Conservation (phyloP, 2,888 invertebrate genomes). For the Sepioteuthis lessoniana region DNA sequence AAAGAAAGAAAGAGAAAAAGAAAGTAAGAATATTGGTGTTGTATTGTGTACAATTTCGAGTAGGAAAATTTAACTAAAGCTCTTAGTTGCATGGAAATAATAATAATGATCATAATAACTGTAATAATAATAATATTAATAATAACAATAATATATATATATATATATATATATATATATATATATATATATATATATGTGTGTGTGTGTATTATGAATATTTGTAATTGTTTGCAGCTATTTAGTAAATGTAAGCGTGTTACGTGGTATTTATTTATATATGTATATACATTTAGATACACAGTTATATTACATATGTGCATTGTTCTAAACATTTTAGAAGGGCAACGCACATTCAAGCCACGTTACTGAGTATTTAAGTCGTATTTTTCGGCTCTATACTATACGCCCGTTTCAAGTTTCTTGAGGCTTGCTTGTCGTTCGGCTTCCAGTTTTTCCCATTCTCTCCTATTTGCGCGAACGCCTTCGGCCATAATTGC, state of each 20-base stretch:
- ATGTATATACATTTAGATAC: slow-evolving; percentile 35
- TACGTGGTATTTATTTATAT: slow-evolving; percentile 24
- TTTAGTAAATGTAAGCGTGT: too few relatives aligned
- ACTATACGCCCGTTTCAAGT: slow-evolving; percentile 56
- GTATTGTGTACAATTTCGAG: too few relatives aligned
- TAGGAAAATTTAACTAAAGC: background rate
- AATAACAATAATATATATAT: too few relatives aligned
- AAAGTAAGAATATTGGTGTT: too few relatives aligned
- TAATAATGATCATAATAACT: too few relatives aligned
- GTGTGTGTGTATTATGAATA: background rate
- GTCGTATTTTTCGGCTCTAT: background rate
- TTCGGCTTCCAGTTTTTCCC: slow-evolving; percentile 74
- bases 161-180: background rate
- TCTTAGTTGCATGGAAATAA: background rate
- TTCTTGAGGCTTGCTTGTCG: slow-evolving; percentile 61
- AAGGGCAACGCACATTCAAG: background rate
- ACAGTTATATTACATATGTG: background rate
- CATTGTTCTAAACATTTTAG: background rate
- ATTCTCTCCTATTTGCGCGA: slow-evolving; percentile 75
- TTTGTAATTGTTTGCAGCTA: background rate
- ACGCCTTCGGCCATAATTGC: slow-evolving; percentile 77
- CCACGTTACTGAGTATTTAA: background rate
- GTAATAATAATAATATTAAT: too few relatives aligned
- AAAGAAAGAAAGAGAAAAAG: too few relatives aligned
- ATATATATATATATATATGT: background rate